Conservation (phyloP, 2,113 vertebrate species). For the Hippocampus guttulatus region DNA sequence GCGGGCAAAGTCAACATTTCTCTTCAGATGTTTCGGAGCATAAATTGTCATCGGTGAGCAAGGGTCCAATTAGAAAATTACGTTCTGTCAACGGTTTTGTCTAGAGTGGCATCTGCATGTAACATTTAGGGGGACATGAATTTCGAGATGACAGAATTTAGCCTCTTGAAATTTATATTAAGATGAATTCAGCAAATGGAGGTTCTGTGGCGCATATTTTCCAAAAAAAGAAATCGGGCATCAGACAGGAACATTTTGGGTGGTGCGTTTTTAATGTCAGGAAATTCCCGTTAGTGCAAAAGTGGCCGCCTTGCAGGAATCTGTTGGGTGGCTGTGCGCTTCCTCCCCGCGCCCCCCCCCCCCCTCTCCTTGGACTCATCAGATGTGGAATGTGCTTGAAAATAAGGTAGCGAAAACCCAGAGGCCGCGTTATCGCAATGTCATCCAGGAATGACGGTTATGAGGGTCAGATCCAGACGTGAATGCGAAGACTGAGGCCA, state of each 20-base stretch:
- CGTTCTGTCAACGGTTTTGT: no score
- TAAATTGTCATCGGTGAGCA: no score
- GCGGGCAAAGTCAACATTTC: neutral
- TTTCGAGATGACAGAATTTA: neutral
- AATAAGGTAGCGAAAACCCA: neutral
- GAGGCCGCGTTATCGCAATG: neutral
- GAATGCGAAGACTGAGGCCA: neutral
- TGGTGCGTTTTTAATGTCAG: constrained; percentile 4
- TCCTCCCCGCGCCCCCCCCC: neutral
- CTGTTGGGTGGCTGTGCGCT: neutral
- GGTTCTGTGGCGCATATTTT: neutral
- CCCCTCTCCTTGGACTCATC: neutral
- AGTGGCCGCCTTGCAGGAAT: constrained; percentile 3
- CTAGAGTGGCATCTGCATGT: no score
- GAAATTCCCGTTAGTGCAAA: constrained; percentile 7
- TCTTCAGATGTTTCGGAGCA: no score
- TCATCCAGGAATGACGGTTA: neutral
- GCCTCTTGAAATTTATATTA: neutral
- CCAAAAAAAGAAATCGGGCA: neutral
- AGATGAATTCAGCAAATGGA: neutral
- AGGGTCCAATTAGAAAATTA: no score
- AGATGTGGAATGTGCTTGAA: constrained; percentile 3
- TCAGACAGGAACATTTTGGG: neutral
- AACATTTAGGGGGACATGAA: no score
- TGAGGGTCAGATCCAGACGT: neutral